Evolutionary conservation across 2,888 invertebrate genomes (phyloP).

Genomic region (Lapara coniferarum): DNA sequence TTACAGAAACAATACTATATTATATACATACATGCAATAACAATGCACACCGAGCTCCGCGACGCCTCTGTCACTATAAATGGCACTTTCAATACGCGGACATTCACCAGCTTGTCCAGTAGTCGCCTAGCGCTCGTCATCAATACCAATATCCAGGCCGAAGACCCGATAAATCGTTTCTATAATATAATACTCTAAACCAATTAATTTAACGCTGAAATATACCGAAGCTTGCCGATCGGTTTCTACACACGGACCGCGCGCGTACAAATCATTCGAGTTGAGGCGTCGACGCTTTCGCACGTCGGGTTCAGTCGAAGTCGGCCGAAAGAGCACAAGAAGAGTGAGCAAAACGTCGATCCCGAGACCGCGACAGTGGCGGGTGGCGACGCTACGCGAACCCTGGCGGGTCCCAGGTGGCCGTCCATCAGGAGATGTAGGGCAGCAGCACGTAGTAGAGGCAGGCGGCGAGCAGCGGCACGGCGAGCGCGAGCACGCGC

Average conservation of each 20-base stretch:
- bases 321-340: conserved; percentile 38
- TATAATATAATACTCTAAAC: conserved; percentile 54
- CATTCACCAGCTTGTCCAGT: conserved; percentile 36
- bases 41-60: conserved; percentile 56
- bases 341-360: conserved; percentile 48
- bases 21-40: conserved; percentile 63
- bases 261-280: conserved; percentile 48
- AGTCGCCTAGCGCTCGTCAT: conserved; percentile 37
- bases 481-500: conserved; percentile 65
- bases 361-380: conserved; percentile 26
- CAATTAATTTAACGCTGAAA: conserved; percentile 62
- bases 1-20: conserved; percentile 70
- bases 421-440: conserved; percentile 85
- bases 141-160: conserved; percentile 36
- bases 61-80: conserved; percentile 48
- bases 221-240: conserved; percentile 49
- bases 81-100: conserved; percentile 63
- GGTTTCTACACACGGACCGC: conserved; percentile 45
- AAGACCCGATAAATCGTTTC: conserved; percentile 43
- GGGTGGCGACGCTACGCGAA: conserved; percentile 60
- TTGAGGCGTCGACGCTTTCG: conserved; percentile 44
- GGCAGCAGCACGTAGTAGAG: conserved; percentile 85
- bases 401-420: conserved; percentile 82
- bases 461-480: conserved; percentile 83
- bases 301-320: conserved; percentile 35